phyloP scores from a whole-genome alignment of 2,888 invertebrate genomes.

The Synanthedon formicaeformis region DNA sequence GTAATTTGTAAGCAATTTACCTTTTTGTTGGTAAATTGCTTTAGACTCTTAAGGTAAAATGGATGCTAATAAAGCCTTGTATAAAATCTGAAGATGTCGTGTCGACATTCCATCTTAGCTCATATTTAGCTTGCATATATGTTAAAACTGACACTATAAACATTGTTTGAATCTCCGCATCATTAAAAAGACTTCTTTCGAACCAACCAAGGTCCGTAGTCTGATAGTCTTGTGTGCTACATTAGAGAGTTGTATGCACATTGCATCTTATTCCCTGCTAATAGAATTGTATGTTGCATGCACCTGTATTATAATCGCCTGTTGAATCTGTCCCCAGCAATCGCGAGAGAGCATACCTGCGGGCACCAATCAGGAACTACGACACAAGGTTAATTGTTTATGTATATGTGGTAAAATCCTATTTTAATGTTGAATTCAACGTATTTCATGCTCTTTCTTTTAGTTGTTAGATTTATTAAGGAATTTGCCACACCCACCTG shows the following conservation, averaged over 20 bases:
- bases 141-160: not conserved
- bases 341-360: conserved; percentile 8
- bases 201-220: not conserved
- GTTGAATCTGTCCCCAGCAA: conserved; percentile 37
- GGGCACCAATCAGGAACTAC: conserved; percentile 12
- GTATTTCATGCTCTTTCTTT: not conserved
- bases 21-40: not conserved
- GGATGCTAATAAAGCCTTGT: not conserved
- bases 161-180: not conserved
- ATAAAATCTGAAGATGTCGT: not conserved
- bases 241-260: not conserved
- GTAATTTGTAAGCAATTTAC: not conserved
- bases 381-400: conserved; percentile 1
- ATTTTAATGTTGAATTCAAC: not conserved
- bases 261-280: conserved; percentile 14
- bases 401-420: not conserved
- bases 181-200: not conserved
- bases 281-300: conserved; percentile 23
- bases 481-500: not conserved
- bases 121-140: not conserved
- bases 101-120: not conserved
- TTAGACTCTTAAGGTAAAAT: not conserved
- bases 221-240: not conserved
- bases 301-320: conserved; percentile 21
- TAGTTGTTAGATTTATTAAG: not conserved